These are phyloP conservation scores for Dreissena polymorpha DNA, from an alignment of 1,140 invertebrate species.

Conservation along the genomic window DNA sequence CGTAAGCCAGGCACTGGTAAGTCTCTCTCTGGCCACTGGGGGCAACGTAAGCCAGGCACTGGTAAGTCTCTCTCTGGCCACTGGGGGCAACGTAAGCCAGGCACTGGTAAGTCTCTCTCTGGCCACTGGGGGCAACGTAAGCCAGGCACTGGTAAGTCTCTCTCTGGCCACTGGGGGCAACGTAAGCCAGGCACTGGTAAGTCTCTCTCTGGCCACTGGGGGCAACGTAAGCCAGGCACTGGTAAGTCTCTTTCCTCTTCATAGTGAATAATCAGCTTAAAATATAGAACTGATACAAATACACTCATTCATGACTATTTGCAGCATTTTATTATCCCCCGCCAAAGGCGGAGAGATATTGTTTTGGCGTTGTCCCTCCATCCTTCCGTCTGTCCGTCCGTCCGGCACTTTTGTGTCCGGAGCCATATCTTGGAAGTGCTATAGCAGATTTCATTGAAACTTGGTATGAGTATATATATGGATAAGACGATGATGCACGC, in stretches of 20 bases:
- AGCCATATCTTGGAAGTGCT: too few relatives aligned
- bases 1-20: slow-evolving; percentile 87
- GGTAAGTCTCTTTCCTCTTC: neutral
- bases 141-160: slow-evolving; percentile 84
- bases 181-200: slow-evolving; percentile 87
- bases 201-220: slow-evolving; percentile 84
- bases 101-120: slow-evolving; percentile 83
- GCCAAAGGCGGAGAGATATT: too few relatives aligned
- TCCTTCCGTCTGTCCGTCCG: too few relatives aligned
- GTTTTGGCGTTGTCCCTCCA: too few relatives aligned
- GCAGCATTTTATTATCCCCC: too few relatives aligned
- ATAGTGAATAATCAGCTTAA: too few relatives aligned
- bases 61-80: slow-evolving; percentile 83
- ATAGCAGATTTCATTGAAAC: too few relatives aligned
- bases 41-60: slow-evolving; percentile 89
- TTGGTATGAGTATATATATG: too few relatives aligned
- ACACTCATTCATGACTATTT: too few relatives aligned
- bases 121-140: slow-evolving; percentile 89
- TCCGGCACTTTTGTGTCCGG: too few relatives aligned
- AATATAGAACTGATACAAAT: too few relatives aligned
- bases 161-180: slow-evolving; percentile 86
- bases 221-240: slow-evolving; percentile 88
- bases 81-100: slow-evolving; percentile 88
- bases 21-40: slow-evolving; percentile 84
- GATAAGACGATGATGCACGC: too few relatives aligned